Base-by-base conservation (phyloP, 2,888 invertebrate species). In the Phymatocera aterrima region DNA sequence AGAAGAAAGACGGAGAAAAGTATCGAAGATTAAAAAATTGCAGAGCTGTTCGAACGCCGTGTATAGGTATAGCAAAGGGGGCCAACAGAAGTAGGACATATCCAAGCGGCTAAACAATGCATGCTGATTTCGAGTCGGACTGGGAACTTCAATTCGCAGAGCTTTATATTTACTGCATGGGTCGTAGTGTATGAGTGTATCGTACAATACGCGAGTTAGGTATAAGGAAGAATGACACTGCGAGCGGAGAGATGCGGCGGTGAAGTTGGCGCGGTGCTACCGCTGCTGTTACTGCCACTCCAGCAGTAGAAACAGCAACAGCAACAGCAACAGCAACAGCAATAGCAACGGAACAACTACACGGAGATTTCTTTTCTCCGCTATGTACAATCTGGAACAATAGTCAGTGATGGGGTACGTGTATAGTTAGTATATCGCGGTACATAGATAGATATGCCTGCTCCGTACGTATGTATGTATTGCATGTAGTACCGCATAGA, bases 61-160 rank as follows among this genome's bases (percentile, higher is more conserved):
- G 51, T 4, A 28, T 12, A 34, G 48, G 15, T 18, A 34, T 51
- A 43, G n/a, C 10, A 21, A 12, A 40, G 1, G 72, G 46, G 51
- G 40, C 54, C 18, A 40, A 75, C 37, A 24, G 75, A 75, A 75
- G 75, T 75, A 34, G 75, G 75, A 75, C 75, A 57, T 37, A 57
- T 75, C 57, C 51, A n/a, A 12, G 31, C 24, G 51, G 48, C 31
- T 72, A 31, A 75, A 75, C 75, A 75, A 75, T 75, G 43, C 40
- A 21, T 40, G 8, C 75, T 75, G 75, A 75, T 75, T 75, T 60
- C 21, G 18, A 60, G 40, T 15, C n/a, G 75, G 43, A 57, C 75
- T 48, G 75, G 40, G 75, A 60, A 57, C 75, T 75, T 60, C 43
- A 51, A 72, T 88, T 84, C 84, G 82, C 83, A 82, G 77, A 43